Evolutionary conservation across 2,888 invertebrate genomes (phyloP).

Genomic region (Drosophila barbarae): DNA sequence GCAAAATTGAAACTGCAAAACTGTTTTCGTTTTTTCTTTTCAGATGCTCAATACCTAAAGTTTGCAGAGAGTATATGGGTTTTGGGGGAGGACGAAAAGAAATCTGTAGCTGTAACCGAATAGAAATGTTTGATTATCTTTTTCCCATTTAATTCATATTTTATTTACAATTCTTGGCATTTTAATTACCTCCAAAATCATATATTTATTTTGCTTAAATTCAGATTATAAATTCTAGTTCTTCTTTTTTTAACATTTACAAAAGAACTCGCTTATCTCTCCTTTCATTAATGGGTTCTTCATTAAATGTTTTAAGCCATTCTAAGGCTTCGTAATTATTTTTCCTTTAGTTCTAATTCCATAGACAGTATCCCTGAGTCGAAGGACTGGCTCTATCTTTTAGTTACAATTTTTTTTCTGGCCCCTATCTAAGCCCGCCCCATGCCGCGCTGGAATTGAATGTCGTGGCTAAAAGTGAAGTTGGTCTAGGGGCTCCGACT

Average conservation of each 20-base stretch:
- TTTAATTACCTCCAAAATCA: background rate
- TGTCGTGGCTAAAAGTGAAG: slow-evolving; percentile 67
- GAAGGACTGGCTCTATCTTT: background rate
- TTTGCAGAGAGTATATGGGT: slow-evolving; percentile 2
- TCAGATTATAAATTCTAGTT: background rate
- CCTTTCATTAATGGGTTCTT: background rate
- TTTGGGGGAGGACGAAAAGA: background rate
- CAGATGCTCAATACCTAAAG: background rate
- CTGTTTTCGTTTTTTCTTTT: slow-evolving; percentile 24
- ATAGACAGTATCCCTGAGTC: slow-evolving; percentile 3
- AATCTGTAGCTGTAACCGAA: background rate
- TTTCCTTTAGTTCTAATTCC: background rate
- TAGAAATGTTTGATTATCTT: too few relatives aligned
- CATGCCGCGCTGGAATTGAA: slow-evolving; percentile 65
- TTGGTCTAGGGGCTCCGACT: slow-evolving; percentile 37
- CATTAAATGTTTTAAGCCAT: background rate
- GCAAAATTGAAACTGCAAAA: slow-evolving; percentile 44
- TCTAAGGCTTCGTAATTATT: too few relatives aligned
- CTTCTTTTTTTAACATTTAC: background rate
- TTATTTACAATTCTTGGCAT: background rate
- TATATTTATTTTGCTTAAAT: background rate
- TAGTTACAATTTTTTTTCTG: slow-evolving; percentile 10
- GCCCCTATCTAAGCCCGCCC: slow-evolving; percentile 40
- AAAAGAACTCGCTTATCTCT: background rate
- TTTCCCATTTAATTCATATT: too few relatives aligned